phyloP scores from a whole-genome alignment of 2,797 vertebrate species.

The Falco novaeseelandiae region DNA sequence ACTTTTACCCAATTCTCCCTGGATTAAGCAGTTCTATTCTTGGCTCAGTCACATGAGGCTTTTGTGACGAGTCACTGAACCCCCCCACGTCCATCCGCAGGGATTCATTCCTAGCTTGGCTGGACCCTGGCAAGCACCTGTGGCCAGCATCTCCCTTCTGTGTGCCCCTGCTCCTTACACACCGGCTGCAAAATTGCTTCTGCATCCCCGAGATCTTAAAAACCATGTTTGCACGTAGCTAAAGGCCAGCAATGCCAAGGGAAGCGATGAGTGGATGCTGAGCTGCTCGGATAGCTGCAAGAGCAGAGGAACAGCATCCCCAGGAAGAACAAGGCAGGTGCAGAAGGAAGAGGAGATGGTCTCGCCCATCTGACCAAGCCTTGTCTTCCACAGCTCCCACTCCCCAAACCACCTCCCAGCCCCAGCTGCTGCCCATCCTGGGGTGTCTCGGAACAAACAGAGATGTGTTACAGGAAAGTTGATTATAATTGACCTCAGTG shows the following conservation, averaged over 20 bases:
- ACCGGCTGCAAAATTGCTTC: not conserved
- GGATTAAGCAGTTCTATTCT: not conserved
- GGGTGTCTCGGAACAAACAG: not conserved
- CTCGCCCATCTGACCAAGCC: not conserved
- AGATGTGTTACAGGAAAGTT: not conserved
- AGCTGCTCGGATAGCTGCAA: not conserved
- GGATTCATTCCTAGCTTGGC: not conserved
- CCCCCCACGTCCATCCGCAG: not conserved
- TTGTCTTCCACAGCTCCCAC: not conserved
- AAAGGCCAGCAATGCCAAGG: not conserved
- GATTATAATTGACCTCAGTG: not conserved
- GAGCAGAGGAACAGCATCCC: not conserved
- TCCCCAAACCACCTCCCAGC: not conserved
- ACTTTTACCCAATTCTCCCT: not conserved
- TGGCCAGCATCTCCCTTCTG: rapidly evolving
- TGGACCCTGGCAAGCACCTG: not conserved
- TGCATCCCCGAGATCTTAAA: not conserved
- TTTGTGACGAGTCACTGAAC: not conserved
- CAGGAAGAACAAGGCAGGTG: not conserved
- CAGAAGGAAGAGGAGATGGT: not conserved
- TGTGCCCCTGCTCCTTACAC: not conserved
- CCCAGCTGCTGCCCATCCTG: not conserved
- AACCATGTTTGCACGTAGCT: rapidly evolving
- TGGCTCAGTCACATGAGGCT: not conserved
- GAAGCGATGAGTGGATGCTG: rapidly evolving